Evolutionary conservation across 2,888 invertebrate species (phyloP).

Genomic region (Polyommatus iphigenia): DNA sequence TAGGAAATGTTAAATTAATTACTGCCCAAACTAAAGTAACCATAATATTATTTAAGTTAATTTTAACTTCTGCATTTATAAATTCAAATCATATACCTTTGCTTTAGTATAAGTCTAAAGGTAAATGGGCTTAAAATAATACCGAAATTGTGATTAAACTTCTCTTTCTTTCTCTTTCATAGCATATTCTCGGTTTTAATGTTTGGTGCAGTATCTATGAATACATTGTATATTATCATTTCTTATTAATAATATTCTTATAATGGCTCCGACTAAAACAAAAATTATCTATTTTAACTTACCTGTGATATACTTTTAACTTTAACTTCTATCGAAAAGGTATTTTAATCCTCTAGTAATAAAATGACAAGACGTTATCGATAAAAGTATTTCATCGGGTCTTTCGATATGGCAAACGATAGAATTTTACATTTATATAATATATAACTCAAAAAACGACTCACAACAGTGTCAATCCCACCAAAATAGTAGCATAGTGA

Average conservation of each 20-base stretch:
- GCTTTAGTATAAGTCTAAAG: constrained; percentile 66
- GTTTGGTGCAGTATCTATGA: constrained; percentile 79
- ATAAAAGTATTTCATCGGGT: constrained; percentile 35
- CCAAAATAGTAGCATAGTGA: constrained; percentile 57
- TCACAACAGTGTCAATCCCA: constrained; percentile 64
- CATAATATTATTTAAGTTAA: constrained; percentile 21
- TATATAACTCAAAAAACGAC: constrained; percentile 77
- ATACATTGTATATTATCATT: constrained; percentile 78
- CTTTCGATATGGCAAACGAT: constrained; percentile 12
- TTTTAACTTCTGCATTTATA: constrained; percentile 33
- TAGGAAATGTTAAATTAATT: constrained; percentile 50
- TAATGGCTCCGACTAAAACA: constrained; percentile 55
- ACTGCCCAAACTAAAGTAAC: constrained; percentile 59
- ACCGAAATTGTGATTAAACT: constrained; percentile 61
- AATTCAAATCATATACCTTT: constrained; percentile 49
- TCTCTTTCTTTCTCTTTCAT: constrained; percentile 65
- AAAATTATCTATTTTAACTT: constrained; percentile 52
- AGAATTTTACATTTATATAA: constrained; percentile 39
- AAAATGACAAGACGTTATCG: neutral
- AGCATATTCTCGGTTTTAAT: constrained; percentile 74
- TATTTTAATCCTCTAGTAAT: neutral
- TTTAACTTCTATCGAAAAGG: constrained; percentile 38
- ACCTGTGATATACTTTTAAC: constrained; percentile 59
- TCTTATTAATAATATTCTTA: constrained; percentile 65
- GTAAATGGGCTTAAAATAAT: constrained; percentile 74